These are phyloP conservation scores for Hemicentrotus pulcherrimus DNA, from an alignment of 35 echinoderm and acorn worm species.

Conservation along the genomic window DNA sequence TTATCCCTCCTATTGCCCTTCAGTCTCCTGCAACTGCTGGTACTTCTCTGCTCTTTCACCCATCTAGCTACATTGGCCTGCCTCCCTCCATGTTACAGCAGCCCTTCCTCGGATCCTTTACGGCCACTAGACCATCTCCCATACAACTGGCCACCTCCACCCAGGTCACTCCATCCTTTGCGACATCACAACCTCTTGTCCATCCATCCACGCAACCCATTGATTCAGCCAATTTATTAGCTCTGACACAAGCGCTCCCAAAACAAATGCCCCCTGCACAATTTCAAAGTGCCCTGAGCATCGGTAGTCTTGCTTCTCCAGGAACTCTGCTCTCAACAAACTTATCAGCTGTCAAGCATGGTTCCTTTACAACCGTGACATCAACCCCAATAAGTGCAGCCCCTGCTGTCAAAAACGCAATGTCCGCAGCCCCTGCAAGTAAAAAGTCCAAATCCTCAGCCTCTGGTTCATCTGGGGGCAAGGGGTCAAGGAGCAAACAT, in stretches of 20 bases:
- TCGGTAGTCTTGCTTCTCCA: not conserved
- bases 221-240: constrained; percentile 44
- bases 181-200: not conserved
- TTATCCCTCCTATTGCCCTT: constrained; percentile 34
- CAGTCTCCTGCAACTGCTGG: constrained; percentile 6
- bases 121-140: not conserved
- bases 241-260: constrained; percentile 29
- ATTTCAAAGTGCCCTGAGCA: constrained; percentile 15
- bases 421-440: not conserved
- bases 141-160: not conserved
- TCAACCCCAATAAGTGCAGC: not conserved
- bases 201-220: constrained; percentile 41
- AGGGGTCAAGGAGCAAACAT: not conserved
- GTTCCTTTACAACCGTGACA: not conserved
- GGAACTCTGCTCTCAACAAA: not conserved
- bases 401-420: not conserved
- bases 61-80: constrained; percentile 27
- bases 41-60: not conserved
- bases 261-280: not conserved
- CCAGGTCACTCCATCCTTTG: not conserved
- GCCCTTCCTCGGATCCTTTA: not conserved
- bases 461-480: not conserved
- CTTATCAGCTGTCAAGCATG: not conserved
- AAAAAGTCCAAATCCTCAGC: constrained; percentile 14
- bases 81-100: not conserved